Conservation (phyloP, 1,140 invertebrate genomes). For the Drosophila sechellia region DNA sequence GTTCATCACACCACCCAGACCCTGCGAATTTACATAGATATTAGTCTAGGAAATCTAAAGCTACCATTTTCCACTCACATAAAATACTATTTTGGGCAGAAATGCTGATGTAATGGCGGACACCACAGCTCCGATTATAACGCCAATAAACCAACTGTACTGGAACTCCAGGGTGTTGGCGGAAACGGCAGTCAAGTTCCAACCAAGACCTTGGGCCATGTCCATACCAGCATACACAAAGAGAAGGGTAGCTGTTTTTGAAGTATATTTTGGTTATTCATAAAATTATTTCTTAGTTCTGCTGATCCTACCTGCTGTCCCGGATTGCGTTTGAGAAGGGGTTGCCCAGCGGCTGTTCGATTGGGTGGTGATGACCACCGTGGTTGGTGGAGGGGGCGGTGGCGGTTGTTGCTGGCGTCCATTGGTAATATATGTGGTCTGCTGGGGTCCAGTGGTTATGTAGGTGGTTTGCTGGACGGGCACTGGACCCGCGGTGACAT, state of each 20-base stretch:
- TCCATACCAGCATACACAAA: conserved; percentile 70
- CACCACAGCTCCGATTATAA: conserved; percentile 66
- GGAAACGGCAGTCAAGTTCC: conserved; percentile 27
- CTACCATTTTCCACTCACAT: conserved; percentile 43
- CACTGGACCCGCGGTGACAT: conserved; percentile 37
- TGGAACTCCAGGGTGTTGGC: conserved; percentile 44
- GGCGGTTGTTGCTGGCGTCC: conserved; percentile 14
- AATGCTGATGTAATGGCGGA: conserved; percentile 41
- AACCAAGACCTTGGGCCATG: conserved; percentile 61
- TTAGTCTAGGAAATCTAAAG: background rate
- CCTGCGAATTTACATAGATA: conserved; percentile 6
- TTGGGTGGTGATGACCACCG: conserved; percentile 43
- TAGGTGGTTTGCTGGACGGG: conserved; percentile 35
- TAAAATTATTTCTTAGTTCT: background rate
- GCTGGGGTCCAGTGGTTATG: conserved; percentile 17
- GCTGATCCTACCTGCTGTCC: conserved; percentile 14
- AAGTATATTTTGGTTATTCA: background rate
- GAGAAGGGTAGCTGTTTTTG: conserved; percentile 37
- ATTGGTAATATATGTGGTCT: conserved; percentile 41
- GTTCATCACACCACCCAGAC: conserved; percentile 49
- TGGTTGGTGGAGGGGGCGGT: conserved; percentile 7
- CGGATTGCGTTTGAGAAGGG: conserved; percentile 9
- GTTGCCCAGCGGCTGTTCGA: conserved; percentile 22
- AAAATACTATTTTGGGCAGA: conserved; percentile 50
- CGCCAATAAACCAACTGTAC: conserved; percentile 72